phyloP scores from a whole-genome alignment of 1,140 invertebrate genomes.

The Planococcus citri region DNA sequence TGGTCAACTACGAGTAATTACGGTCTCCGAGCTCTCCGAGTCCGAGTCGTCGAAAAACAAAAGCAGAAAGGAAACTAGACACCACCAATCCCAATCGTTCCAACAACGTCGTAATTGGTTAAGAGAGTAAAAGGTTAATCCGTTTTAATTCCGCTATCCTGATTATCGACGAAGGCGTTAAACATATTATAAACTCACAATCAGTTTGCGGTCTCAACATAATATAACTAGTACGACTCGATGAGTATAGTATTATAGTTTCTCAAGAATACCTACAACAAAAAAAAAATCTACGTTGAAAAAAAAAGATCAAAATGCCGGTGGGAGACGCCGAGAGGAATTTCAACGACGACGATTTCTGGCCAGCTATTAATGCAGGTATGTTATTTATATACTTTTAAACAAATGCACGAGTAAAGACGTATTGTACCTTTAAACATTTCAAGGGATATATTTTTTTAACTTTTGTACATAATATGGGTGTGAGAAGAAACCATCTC shows the following conservation, averaged over 20 bases:
- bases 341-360: conserved; percentile 13
- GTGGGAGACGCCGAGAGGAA: conserved; percentile 4
- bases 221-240: not conserved
- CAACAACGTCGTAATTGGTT: not conserved
- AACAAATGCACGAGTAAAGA: not conserved
- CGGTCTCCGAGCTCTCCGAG: not conserved
- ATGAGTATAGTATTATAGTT: too few relatives aligned
- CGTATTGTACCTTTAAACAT: not conserved
- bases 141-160: not conserved
- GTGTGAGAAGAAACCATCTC: not conserved
- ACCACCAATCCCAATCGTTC: too few relatives aligned
- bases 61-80: not conserved
- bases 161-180: not conserved
- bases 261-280: too few relatives aligned
- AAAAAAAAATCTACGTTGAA: not conserved
- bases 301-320: conserved; percentile 10
- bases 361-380: conserved; percentile 12
- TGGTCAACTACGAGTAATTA: not conserved
- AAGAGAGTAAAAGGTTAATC: not conserved
- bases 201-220: not conserved
- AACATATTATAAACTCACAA: not conserved
- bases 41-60: too few relatives aligned
- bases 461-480: not conserved
- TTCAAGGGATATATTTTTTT: not conserved
- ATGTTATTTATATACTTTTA: conserved; percentile 7